phyloP scores from a whole-genome alignment of 2,888 invertebrate genomes.

The Spodoptera picta region DNA sequence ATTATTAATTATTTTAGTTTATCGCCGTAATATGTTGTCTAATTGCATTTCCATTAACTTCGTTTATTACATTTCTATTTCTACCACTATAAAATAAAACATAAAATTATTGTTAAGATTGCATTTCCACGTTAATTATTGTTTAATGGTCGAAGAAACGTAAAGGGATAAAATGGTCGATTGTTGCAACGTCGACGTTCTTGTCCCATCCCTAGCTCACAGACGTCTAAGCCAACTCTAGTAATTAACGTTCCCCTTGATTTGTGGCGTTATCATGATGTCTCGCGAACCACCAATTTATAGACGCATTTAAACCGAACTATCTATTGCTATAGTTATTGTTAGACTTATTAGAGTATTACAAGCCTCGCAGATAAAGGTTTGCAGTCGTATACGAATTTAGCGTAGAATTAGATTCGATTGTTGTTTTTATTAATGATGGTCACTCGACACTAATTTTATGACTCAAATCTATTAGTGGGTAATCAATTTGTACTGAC shows the following conservation, averaged over 20 bases:
- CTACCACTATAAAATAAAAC: not conserved
- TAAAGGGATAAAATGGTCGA: slow-evolving; percentile 9
- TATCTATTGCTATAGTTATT: slow-evolving; percentile 58
- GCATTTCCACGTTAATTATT: slow-evolving; percentile 8
- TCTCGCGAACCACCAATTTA: slow-evolving; percentile 72
- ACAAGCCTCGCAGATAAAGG: slow-evolving; percentile 39
- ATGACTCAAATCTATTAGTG: slow-evolving; percentile 14
- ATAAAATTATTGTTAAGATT: slow-evolving; percentile 1
- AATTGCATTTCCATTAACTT: slow-evolving; percentile 1
- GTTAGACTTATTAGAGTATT: slow-evolving; percentile 46
- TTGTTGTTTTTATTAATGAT: slow-evolving; percentile 31
- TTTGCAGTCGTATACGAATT: slow-evolving; percentile 9
- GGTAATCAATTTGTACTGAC: slow-evolving; percentile 13
- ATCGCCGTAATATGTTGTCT: not conserved
- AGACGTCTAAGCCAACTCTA: slow-evolving; percentile 54
- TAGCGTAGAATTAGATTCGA: slow-evolving; percentile 22
- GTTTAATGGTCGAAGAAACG: slow-evolving; percentile 1
- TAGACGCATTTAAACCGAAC: slow-evolving; percentile 67
- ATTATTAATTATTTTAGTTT: slow-evolving; percentile 1
- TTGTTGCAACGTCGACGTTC: slow-evolving; percentile 1
- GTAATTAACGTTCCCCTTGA: slow-evolving; percentile 78
- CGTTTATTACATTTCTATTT: slow-evolving; percentile 1
- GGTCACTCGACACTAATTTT: slow-evolving; percentile 17
- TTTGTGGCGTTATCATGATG: slow-evolving; percentile 79
- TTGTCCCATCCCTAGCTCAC: slow-evolving; percentile 51